Percentiles rank a stretch among this genome's conserved stretches.
Conservation (phyloP, 2,797 vertebrate species). For the Diglossa cyanea region DNA sequence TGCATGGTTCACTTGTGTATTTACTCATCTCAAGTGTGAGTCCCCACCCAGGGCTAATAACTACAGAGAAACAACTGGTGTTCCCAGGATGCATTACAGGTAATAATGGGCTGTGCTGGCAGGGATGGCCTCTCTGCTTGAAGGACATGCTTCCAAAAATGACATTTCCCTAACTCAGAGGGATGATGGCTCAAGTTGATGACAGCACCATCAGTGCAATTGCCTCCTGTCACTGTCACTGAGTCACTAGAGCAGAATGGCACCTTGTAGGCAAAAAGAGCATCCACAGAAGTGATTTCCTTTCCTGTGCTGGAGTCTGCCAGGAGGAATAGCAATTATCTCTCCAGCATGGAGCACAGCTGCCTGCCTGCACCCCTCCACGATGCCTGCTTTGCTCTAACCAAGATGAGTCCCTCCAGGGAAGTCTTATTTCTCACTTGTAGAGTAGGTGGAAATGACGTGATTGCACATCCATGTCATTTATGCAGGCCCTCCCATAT, state of each 20-base stretch:
- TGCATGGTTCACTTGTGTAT: neutral
- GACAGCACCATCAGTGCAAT: constrained; percentile 36
- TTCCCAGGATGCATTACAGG: neutral
- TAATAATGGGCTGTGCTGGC: constrained; percentile 24
- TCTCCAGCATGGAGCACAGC: neutral
- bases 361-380: neutral
- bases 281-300: constrained; percentile 25
- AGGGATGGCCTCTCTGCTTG: neutral
- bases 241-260: constrained; percentile 36
- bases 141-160: constrained; percentile 23
- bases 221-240: constrained; percentile 21
- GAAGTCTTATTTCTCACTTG: neutral
- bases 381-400: neutral
- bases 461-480: neutral
- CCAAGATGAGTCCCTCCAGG: neutral
- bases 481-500: neutral
- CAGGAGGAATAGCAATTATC: constrained; percentile 47
- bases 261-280: constrained; percentile 39
- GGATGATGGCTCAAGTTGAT: neutral
- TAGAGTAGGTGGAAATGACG: neutral
- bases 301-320: constrained; percentile 25
- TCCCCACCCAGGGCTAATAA: constrained; percentile 2
- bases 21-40: neutral
- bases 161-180: neutral
- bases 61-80: neutral